phyloP scores from a whole-genome alignment of 1,140 invertebrate genomes.

The Liolophura sinensis region DNA sequence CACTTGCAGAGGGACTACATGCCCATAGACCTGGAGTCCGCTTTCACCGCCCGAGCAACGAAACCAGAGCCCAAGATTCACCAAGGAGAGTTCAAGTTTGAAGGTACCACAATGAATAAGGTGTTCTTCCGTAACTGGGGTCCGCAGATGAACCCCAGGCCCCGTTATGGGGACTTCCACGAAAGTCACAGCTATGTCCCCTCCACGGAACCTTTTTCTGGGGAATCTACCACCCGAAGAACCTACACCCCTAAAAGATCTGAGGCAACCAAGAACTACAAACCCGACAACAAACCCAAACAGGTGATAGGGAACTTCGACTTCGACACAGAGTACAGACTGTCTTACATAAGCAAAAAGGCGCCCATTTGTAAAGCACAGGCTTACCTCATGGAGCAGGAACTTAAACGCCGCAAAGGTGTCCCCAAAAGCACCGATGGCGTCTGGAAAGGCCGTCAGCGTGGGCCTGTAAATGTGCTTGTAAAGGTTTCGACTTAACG shows the following conservation, averaged over 20 bases:
- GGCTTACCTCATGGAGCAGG: conserved; percentile 43
- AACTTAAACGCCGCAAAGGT: conserved; percentile 28
- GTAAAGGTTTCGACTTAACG: too few species aligned
- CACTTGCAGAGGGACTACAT: conserved; percentile 40
- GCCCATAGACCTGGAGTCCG: conserved; percentile 33
- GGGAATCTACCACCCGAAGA: conserved; percentile 33
- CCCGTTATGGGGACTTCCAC: conserved; percentile 48
- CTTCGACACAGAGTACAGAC: conserved; percentile 38
- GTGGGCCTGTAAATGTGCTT: too few species aligned
- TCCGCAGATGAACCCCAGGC: conserved; percentile 15
- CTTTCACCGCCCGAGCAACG: conserved; percentile 7
- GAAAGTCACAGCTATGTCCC: conserved; percentile 43
- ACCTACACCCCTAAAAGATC: conserved; percentile 35
- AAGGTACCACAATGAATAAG: conserved; percentile 40
- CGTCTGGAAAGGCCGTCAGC: too few species aligned
- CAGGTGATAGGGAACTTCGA: conserved; percentile 24
- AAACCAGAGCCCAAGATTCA: conserved; percentile 20
- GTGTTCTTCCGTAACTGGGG: conserved; percentile 47
- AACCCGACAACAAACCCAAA: conserved; percentile 33
- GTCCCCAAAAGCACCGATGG: background rate
- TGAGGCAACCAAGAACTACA: conserved; percentile 26
- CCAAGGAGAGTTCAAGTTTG: conserved; percentile 34
- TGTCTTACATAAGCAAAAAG: conserved; percentile 39
- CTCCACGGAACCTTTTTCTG: conserved; percentile 16
- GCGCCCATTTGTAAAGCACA: conserved; percentile 41